These are phyloP conservation scores for Malurus cyaneus DNA, from an alignment of 2,113 vertebrate species.

Conservation along the genomic window DNA sequence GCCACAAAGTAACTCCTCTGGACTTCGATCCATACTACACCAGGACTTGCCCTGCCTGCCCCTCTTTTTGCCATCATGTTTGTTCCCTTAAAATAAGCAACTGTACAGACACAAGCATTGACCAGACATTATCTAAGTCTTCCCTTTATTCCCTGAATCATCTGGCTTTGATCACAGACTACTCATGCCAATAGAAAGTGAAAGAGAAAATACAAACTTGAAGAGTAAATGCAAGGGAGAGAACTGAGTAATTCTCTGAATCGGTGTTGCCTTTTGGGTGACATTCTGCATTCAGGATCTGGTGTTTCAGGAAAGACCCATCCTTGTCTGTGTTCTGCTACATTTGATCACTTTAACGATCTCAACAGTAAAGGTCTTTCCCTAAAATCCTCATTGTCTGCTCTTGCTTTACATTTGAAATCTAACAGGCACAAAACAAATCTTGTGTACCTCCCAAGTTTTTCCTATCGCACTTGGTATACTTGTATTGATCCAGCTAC, in stretches of 20 bases:
- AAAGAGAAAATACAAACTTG: neutral
- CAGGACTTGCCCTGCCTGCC: neutral
- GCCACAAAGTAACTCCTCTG: neutral
- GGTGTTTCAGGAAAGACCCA: neutral
- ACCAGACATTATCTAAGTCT: neutral
- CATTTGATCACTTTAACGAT: neutral
- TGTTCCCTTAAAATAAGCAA: neutral
- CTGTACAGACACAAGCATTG: neutral
- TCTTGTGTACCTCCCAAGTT: neutral
- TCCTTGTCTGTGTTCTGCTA: neutral
- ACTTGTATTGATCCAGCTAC: neutral
- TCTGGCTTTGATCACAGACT: neutral
- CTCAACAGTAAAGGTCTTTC: neutral
- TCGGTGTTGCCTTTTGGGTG: fast-evolving
- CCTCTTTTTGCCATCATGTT: neutral
- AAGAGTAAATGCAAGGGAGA: neutral
- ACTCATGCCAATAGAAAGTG: neutral
- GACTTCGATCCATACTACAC: neutral
- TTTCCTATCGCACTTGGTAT: neutral
- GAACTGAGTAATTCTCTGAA: neutral
- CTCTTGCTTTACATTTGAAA: neutral
- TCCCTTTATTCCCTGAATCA: neutral
- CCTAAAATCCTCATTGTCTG: neutral
- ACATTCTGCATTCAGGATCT: neutral
- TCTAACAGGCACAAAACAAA: neutral